Percentiles rank a stretch among this genome's conserved stretches.
Evolutionary conservation across 30 jellyfish, hydroid and myxozoan genomes (phyloP).

Genomic region (Cassiopea andromeda): DNA sequence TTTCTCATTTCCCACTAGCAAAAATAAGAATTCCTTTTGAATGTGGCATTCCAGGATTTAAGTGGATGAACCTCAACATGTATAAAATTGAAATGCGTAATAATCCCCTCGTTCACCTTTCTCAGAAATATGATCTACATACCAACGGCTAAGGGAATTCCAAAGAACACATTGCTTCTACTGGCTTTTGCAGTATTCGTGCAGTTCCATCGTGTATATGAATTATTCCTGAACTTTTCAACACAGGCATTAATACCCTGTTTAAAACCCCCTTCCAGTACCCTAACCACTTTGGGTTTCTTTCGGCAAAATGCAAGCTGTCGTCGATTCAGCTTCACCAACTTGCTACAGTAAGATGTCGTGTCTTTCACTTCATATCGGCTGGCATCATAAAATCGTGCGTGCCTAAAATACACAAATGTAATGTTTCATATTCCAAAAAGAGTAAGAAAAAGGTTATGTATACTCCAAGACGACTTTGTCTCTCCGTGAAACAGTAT

Average conservation of each 20-base stretch:
- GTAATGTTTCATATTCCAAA: neutral
- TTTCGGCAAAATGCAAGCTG: conserved; percentile 59
- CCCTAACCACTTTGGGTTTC: conserved; percentile 59
- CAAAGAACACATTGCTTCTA: conserved; percentile 54
- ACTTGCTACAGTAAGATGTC: conserved; percentile 48
- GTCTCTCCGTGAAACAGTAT: no score
- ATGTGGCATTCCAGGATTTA: no score
- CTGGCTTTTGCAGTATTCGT: conserved; percentile 58
- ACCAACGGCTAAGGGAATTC: conserved; percentile 70
- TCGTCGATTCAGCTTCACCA: conserved; percentile 40
- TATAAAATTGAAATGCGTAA: no score
- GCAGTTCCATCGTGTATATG: conserved; percentile 79
- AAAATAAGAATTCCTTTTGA: no score
- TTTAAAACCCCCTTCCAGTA: conserved; percentile 66
- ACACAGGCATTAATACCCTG: conserved; percentile 58
- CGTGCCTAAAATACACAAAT: conserved; percentile 8
- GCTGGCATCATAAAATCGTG: conserved; percentile 14
- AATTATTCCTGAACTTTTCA: conserved; percentile 42
- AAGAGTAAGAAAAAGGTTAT: no score
- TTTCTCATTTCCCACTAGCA: no score
- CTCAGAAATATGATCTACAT: neutral
- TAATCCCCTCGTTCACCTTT: no score
- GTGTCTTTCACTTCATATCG: conserved; percentile 33
- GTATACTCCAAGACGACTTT: no score
- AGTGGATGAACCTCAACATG: no score